Base-by-base conservation (phyloP, 1,140 invertebrate genomes). In the Forficula auricularia region DNA sequence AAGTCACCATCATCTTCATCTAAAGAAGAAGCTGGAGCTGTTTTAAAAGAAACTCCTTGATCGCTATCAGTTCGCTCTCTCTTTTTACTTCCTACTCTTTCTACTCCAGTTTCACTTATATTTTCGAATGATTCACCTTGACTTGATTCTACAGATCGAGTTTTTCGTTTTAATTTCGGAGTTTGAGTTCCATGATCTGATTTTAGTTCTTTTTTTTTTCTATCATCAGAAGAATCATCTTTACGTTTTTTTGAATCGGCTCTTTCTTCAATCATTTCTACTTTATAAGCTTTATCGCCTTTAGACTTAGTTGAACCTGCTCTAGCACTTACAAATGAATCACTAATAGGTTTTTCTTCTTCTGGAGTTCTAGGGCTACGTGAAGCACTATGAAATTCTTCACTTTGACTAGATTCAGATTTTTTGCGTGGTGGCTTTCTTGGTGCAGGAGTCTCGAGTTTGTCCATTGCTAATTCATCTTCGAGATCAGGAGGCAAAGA, bases 291-390 rank as follows among this genome's bases (percentile, higher is more conserved):
- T 39, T 9, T 30, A 19, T 31, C 43, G 19, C 40, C 50, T 44
- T 39, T 41, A 14, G n/a, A 13, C 3, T 40, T 52, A 38, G 22
- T 16, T n/a, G 14, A 30, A 14, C 32, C 30, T 2, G 15, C 31
- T 3, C 60, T 22, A 4, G 60, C 60, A 41, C 63, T 60, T 0
- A 55, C 52, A 42, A 60, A 64, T 9, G 56, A 54, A 43, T 64
- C 63, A 43, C 58, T 62, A 33, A 60, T 57, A 18, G 43, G 19
- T 18, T 36, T 40, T 6, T 35, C 18, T 9, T 20, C 19, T 19
- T 19, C 16, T 2, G 43, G 27, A 9, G 42, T 30, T 10, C 48
- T 46, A 53, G 54, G 15, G 51, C 51, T 8, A 48, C 52, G 2
- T 49, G 42, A 4, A 18, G 30, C 39, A 10, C 15, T 3, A 13